Percentiles rank a stretch among this genome's conserved stretches.
Conservation (phyloP, 2,797 vertebrate species). For the Cuculus canorus region DNA sequence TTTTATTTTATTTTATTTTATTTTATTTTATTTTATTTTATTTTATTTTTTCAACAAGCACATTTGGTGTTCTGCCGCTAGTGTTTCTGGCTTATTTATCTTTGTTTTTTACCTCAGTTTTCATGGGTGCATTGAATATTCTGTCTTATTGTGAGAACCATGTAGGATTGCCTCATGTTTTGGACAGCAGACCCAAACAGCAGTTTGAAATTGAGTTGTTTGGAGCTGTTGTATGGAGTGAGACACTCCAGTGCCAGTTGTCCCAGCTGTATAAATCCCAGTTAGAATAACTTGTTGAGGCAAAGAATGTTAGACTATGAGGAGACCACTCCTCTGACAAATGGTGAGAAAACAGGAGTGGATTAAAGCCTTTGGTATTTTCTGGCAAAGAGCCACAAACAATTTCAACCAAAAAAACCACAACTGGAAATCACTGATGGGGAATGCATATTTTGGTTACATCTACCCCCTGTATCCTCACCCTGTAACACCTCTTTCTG, state of each 20-base stretch:
- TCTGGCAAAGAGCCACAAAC: neutral
- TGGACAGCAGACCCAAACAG: neutral
- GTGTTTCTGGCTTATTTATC: neutral
- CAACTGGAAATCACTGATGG: neutral
- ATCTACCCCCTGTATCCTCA: neutral
- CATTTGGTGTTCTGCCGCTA: fast-evolving
- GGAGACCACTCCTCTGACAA: neutral
- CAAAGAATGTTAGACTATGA: neutral
- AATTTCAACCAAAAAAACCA: neutral
- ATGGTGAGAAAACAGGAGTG: neutral
- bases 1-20: neutral
- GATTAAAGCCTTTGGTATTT: neutral
- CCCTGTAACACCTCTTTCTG: neutral
- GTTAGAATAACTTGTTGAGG: neutral
- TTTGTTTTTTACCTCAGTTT: neutral
- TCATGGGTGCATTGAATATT: neutral
- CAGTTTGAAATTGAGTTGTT: neutral
- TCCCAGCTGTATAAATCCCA: neutral
- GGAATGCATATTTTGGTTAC: neutral
- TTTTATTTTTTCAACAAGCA: neutral
- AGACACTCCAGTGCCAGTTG: neutral
- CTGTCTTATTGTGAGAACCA: neutral
- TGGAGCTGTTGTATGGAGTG: neutral
- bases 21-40: neutral
- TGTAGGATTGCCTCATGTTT: neutral